These are phyloP conservation scores for Rhombomys opimus DNA, from an alignment of 2,113 vertebrate genomes.

Conservation along the genomic window DNA sequence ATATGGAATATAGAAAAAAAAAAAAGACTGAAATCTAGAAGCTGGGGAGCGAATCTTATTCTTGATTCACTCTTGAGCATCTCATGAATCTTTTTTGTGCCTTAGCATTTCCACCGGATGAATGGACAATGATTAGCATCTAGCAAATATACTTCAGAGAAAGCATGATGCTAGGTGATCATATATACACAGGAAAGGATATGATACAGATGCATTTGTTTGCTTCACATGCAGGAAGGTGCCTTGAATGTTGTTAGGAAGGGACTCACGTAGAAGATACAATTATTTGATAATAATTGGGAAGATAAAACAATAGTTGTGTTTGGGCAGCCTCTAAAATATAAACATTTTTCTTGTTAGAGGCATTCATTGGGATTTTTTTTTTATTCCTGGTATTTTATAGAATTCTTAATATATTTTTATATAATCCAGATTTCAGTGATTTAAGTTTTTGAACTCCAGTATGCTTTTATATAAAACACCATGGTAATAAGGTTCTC, in stretches of 20 bases:
- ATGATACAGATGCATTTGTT: not conserved
- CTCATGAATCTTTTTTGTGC: not conserved
- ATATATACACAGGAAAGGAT: not conserved
- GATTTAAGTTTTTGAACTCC: constrained; percentile 67
- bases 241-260: not conserved
- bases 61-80: constrained; percentile 12
- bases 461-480: constrained; percentile 65
- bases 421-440: constrained; percentile 59
- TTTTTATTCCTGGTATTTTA: constrained; percentile 15
- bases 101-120: not conserved
- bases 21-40: not conserved
- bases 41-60: not conserved
- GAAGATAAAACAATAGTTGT: not conserved
- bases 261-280: not conserved
- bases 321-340: not conserved
- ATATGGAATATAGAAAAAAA: not conserved
- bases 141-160: not conserved
- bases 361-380: not conserved
- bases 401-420: not conserved
- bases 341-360: constrained; percentile 25
- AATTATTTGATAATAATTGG: constrained; percentile 18
- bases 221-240: not conserved
- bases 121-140: not conserved
- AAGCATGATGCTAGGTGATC: not conserved
- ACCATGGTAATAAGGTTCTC: constrained; percentile 68